Base-by-base conservation (phyloP, 2,113 vertebrate genomes). In the Excalfactoria chinensis region DNA sequence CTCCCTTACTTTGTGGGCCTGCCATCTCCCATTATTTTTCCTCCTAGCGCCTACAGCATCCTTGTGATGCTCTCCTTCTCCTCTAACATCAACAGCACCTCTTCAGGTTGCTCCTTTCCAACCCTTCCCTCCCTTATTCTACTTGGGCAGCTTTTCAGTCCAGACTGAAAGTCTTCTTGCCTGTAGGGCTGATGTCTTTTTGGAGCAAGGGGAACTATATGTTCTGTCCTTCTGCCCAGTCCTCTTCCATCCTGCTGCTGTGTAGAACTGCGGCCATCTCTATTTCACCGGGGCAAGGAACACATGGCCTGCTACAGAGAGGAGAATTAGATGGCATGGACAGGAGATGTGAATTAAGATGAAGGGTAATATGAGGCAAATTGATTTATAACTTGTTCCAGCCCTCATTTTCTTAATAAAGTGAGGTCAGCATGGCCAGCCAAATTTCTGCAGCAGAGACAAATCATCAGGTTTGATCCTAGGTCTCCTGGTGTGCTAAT, bases 401-500 rank as follows among this genome's bases (percentile, higher is more conserved):
- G 44, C 75, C 69, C 81, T 70, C 14, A 5, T 78, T 71, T 56
- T 51, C 80, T 55, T 37, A 68, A 68, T 56, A 28, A 81, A 92
- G 67, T 7, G 13, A 93, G 66, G 66, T 84, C 84, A 75, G 67
- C 35, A 13, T 10, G 46, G 48, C 76, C 83, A 94, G 15, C 48
- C 55, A 63, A 34, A 86, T 59, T 69, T 59, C 74, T 86, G 67
- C 84, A 66, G 49, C 68, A 17, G 77, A 84, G 28, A 16, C 68
- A 87, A 55, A 84, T 75, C 73, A 44, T 86, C 49, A 62, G 17
- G 67, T 75, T 78, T 90, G 81, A 62, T 75, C 84, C 76, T 49
- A 28, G 58, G 23, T 69, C 78, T 62, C 55, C 86, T 83, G 78
- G 74, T 85, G 71, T 77, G 86, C 63, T 90, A 76, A 90, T 92